Percentiles rank a stretch among this genome's conserved stretches.
Conservation (phyloP, 2,113 vertebrate species). For the Pundamilia nyererei region DNA sequence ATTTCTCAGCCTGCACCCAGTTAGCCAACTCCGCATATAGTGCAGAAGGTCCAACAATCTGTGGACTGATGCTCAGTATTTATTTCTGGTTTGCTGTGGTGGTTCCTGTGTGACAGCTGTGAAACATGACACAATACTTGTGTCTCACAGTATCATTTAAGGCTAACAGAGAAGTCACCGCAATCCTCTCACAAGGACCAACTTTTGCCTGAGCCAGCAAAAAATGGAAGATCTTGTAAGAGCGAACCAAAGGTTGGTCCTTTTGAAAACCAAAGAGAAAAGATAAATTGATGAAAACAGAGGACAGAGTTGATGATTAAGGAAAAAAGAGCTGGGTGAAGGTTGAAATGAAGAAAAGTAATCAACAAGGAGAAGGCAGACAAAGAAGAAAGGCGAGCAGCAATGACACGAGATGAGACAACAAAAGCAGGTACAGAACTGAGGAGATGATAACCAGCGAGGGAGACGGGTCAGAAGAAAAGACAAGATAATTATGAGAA, state of each 20-base stretch:
- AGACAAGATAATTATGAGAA: background rate
- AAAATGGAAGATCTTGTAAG: background rate
- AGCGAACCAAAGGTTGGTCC: background rate
- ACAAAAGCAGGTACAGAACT: background rate
- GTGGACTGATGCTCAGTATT: background rate
- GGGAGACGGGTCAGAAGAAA: background rate
- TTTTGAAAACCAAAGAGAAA: background rate
- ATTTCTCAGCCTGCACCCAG: background rate
- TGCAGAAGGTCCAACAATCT: background rate
- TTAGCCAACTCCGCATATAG: background rate
- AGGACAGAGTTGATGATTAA: background rate
- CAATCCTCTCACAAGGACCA: background rate
- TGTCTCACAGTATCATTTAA: background rate
- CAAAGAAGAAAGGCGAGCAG: background rate
- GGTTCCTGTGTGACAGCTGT: background rate
- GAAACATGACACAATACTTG: background rate
- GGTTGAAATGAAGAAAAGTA: background rate
- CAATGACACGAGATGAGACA: background rate
- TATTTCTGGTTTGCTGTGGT: background rate
- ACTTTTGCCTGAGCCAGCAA: background rate
- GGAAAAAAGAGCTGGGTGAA: background rate
- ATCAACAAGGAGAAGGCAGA: background rate
- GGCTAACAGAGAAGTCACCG: background rate
- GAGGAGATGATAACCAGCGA: background rate
- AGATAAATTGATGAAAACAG: background rate